These are phyloP conservation scores for Arrhamphus sclerolepis DNA, from an alignment of 2,797 vertebrate species.

Conservation along the genomic window DNA sequence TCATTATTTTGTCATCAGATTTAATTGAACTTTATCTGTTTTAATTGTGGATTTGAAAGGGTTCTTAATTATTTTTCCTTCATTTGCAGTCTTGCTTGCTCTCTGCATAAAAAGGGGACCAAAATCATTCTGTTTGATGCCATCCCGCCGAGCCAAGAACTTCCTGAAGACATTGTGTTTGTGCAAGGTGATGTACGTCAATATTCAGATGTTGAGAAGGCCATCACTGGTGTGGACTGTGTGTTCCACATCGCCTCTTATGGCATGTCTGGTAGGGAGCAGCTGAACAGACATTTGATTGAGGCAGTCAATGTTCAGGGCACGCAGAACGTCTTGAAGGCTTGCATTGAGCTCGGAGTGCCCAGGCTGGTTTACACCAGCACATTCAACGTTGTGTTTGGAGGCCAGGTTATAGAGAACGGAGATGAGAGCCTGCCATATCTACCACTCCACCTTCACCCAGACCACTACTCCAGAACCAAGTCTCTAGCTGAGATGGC, in stretches of 20 bases:
- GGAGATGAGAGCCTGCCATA: constrained; percentile 93
- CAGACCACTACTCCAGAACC: constrained; percentile 95
- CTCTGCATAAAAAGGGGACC: constrained; percentile 80
- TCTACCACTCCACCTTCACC: constrained; percentile 90
- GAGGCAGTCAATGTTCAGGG: constrained; percentile 90
- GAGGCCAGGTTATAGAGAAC: constrained; percentile 91
- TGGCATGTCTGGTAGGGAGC: constrained; percentile 96
- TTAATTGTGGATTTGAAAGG: neutral
- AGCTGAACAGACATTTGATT: constrained; percentile 85
- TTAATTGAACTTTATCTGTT: neutral
- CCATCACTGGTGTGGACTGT: constrained; percentile 80
- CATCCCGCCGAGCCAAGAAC: constrained; percentile 65
- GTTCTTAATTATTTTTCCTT: neutral
- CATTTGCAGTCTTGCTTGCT: constrained; percentile 85
- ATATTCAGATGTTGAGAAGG: constrained; percentile 80
- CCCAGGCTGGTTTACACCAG: constrained; percentile 91
- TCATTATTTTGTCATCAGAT: no score
- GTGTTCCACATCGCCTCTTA: constrained; percentile 94
- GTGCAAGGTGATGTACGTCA: constrained; percentile 84
- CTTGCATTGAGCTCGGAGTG: constrained; percentile 80
- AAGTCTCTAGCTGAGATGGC: constrained; percentile 93
- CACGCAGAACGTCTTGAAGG: constrained; percentile 87
- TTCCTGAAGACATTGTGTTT: constrained; percentile 85
- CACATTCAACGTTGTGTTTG: constrained; percentile 94
- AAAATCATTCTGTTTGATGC: constrained; percentile 88